Base-by-base conservation (phyloP, 2,797 vertebrate genomes). In the Loris lydekkerianus region DNA sequence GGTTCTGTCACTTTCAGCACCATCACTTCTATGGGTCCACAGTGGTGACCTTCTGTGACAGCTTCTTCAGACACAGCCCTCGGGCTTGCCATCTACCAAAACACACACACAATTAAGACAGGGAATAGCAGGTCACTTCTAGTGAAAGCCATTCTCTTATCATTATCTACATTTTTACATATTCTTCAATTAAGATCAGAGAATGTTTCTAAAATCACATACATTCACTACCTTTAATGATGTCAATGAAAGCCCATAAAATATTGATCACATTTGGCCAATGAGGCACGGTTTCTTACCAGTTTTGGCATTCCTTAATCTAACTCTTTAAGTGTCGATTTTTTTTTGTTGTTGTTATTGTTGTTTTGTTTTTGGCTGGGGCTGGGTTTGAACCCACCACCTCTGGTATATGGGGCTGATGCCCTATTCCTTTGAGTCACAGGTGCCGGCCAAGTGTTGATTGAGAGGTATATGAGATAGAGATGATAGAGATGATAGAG, bases 1-100 rank as follows among this genome's bases (percentile, higher is more conserved):
- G 25, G n/a, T 37, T 94, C 46, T 40, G 86, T 91, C 65, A 17
- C 89, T 56, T 85, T 92, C 49, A 96, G 40, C 46, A 97, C 97
- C 91, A 72, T 85, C 61, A 96, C 97, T 84, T 93, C 21, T 46
- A 90, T 95, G 78, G 86, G 56, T 0, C 15, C 73, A 2, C 0
- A 61, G 3, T 95, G 93, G 3, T 31, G 3, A 31, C 93, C 89
- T 11, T 29, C 95, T 37, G 1, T 75, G 49, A 77, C 23, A 85
- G 91, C 53, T 56, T 95, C 72, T 27, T 25, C 70, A 75, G 89
- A 89, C 21, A 76, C 2, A 34, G 0, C 13, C n/a, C 10, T 31
- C 27, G 9, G 0, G 25, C 11, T 94, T 89, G 53, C 40, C 60
- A 53, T 96, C 91, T 96, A 40, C 31, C 72, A 40, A 46, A 58